A percentile compares a stretch with the other conserved stretches of the same genome.
Conservation (phyloP, 1,140 invertebrate genomes). For the Pantala flavescens region DNA sequence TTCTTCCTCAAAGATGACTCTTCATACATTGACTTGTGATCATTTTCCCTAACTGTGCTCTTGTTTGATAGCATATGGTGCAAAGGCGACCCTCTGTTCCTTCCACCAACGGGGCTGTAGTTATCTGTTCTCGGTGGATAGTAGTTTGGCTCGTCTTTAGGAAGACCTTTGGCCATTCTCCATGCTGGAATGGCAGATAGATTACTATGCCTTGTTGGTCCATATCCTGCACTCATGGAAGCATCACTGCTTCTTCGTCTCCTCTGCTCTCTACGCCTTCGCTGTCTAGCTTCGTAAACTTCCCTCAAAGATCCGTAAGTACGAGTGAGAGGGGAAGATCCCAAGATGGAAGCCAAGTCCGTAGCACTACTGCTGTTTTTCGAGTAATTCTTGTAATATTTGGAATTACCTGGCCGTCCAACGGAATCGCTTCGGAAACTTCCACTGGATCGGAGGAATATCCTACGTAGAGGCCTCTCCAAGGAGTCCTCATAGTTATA, state of each 20-base stretch:
- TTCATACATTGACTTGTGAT: not conserved
- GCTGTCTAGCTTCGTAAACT: constrained; percentile 50
- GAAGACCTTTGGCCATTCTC: not conserved
- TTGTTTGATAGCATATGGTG: not conserved
- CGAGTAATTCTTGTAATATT: not conserved
- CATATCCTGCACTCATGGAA: not conserved
- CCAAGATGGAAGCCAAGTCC: not conserved
- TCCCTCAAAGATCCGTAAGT: constrained; percentile 56
- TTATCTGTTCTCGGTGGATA: not conserved
- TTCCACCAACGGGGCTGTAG: not conserved
- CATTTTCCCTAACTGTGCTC: not conserved
- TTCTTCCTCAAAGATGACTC: not conserved
- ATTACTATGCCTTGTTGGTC: not conserved
- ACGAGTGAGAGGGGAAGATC: constrained; percentile 29
- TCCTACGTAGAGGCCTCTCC: constrained; percentile 43
- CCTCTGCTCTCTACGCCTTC: not conserved
- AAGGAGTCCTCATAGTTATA: constrained; percentile 40
- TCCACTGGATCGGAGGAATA: constrained; percentile 43
- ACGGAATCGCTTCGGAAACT: constrained; percentile 46
- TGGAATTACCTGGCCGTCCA: not conserved
- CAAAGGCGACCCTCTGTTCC: not conserved
- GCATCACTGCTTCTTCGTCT: not conserved
- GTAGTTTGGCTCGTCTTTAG: not conserved
- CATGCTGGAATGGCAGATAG: not conserved
- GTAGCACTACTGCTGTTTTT: not conserved